Base-by-base conservation (phyloP, 2,113 vertebrate species). In the Melanerpes aurifrons region DNA sequence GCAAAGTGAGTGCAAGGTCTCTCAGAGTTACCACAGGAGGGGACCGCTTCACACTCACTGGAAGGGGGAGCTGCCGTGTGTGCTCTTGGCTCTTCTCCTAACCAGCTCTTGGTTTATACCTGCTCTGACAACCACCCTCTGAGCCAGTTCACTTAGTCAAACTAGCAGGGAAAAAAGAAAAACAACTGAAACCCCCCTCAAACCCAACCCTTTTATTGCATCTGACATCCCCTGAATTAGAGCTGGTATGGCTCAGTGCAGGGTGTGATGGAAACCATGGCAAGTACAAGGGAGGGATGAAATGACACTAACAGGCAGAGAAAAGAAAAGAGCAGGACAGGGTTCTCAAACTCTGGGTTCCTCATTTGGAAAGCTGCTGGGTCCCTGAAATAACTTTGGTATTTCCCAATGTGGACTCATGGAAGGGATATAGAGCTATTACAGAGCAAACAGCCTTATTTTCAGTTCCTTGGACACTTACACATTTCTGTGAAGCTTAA, bases 211-310 rank as follows among this genome's bases (percentile, higher is more conserved):
- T 71, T n/a, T 78, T 43, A n/a, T 68, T 92, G 32, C 2, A 0
- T 43, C 0, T 45, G 4, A 53, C 32, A 72, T 57, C 12, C 5
- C 15, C 31, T 48, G 63, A 17, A 22, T 67, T 32, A 31, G n/a
- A 70, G 40, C 1, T 28, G 12, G 31, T 53, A 15, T 1, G 32
- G 17, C 15, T 78, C 22, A 16, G 7, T 43, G 76, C 28, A 5
- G 21, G 26, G 25, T 50, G 45, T 25, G 53, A 37, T 69, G 29
- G 35, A 26, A 31, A 16, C 24, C 4, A 0, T 1, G 3, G 0
- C 17, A 18, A 32, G 26, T 19, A 37, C 67, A 69, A 48, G 29
- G 67, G 56, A 87, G 18, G 11, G 22, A 24, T 89, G 87, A 68
- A 81, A 63, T 29, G 15, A 0, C 7, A 21, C 24, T 35, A 29